These are phyloP conservation scores for Ispidina picta DNA, from an alignment of 2,797 vertebrate genomes.

Conservation along the genomic window DNA sequence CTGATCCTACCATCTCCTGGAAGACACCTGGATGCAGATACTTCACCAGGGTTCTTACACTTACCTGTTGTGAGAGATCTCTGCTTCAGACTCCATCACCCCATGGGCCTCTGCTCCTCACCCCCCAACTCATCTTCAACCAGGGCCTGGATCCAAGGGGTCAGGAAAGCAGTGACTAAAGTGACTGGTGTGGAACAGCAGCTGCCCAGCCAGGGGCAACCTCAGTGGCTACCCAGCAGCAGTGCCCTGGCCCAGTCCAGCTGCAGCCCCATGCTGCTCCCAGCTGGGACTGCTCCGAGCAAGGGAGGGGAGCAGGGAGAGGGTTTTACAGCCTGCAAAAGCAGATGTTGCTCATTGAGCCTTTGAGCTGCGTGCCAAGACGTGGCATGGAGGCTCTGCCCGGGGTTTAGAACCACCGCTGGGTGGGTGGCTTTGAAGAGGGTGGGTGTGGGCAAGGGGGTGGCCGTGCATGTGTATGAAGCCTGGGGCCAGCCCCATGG, in stretches of 20 bases:
- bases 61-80: not conserved
- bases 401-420: slow-evolving; percentile 50
- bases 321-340: slow-evolving; percentile 31
- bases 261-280: slow-evolving; percentile 49
- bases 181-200: not conserved
- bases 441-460: not conserved
- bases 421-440: slow-evolving; percentile 43
- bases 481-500: not conserved
- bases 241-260: not conserved
- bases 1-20: not conserved
- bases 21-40: not conserved
- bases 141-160: rapidly evolving
- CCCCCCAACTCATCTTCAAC: not conserved
- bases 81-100: not conserved
- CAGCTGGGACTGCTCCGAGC: slow-evolving; percentile 27
- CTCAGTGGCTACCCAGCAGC: not conserved
- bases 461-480: rapidly evolving
- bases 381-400: slow-evolving; percentile 56
- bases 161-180: not conserved
- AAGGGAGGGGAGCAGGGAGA: slow-evolving; percentile 3
- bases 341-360: slow-evolving; percentile 67
- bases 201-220: not conserved
- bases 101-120: not conserved
- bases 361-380: slow-evolving; percentile 65
- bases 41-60: rapidly evolving